These are phyloP conservation scores for Dugesia japonica DNA, from an alignment of 2,888 invertebrate species.

Conservation along the genomic window DNA sequence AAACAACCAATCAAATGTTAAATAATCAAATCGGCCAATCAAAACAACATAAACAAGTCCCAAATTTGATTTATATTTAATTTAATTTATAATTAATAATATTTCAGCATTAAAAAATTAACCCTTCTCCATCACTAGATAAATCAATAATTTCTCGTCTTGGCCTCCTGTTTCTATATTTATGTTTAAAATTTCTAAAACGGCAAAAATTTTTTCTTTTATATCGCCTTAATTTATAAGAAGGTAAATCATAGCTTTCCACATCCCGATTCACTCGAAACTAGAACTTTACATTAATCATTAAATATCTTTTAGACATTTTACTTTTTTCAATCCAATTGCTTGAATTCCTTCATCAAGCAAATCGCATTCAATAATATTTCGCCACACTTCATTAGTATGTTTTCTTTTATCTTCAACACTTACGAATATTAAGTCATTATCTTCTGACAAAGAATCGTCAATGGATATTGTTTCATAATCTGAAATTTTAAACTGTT, in stretches of 20 bases:
- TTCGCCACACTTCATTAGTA: not conserved
- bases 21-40: no score
- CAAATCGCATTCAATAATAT: not conserved
- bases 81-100: no score
- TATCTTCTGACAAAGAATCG: not conserved
- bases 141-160: no score
- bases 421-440: not conserved
- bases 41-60: no score
- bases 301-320: not conserved
- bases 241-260: not conserved
- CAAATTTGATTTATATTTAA: no score
- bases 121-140: no score
- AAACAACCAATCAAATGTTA: no score
- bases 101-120: no score
- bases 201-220: not conserved
- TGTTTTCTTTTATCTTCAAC: not conserved
- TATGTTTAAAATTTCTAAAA: not conserved
- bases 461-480: not conserved
- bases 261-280: not conserved
- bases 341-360: not conserved
- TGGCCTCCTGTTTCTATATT: no score
- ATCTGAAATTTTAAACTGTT: not conserved
- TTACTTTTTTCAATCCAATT: not conserved
- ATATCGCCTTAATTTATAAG: not conserved
- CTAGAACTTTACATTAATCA: not conserved